Evolutionary conservation across 1,140 invertebrate genomes (phyloP), one percentile per base, ranked within the genome.

Genomic region (Zaprionus capensis): DNA sequence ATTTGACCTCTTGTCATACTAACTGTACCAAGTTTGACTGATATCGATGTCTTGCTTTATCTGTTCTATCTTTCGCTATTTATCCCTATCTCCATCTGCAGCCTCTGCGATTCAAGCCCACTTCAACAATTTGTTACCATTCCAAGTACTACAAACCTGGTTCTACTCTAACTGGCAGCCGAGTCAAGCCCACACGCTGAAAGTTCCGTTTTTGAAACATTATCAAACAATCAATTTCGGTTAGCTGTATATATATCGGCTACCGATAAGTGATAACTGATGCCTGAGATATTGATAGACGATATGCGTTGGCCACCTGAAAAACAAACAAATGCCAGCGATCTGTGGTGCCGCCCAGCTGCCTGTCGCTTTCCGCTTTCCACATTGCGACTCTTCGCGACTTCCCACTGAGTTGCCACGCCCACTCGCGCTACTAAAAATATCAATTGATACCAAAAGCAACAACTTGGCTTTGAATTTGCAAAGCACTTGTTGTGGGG

Each of bases 251-350:
- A 46, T 11, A 17, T 46, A 46, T 46, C 41, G 41, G 41, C 41
- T 17, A 46, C n/a, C 41, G 41, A 46, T 46, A 46, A 20, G 7
- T 17, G n/a, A 17, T 46, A 46, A 46, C 41, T 46, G 41, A 17
- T 56, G 3, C 15, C 24, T 15, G 36, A 11, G 31, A 36, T 28
- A 34, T 12, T 24, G n/a, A 41, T 17, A n/a, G 14, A 3, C 49
- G 20, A 53, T 53, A 56, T 65, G 69, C 69, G 69, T 49, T 57
- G 65, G 55, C 63, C 20, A 53, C 11, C 31, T 24, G 26, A n/a
- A 63, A 31, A 34, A 34, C 31, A 34, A 28, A 28, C 49, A 64
- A 59, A 46, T 46, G 41, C 41, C 26, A n/a, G 4, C 59, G 38
- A n/a, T 44, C 14, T 61, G 20, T 59, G 6, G 14, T 49, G 38